phyloP scores from a whole-genome alignment of 2,113 vertebrate species.

The Zeus faber region DNA sequence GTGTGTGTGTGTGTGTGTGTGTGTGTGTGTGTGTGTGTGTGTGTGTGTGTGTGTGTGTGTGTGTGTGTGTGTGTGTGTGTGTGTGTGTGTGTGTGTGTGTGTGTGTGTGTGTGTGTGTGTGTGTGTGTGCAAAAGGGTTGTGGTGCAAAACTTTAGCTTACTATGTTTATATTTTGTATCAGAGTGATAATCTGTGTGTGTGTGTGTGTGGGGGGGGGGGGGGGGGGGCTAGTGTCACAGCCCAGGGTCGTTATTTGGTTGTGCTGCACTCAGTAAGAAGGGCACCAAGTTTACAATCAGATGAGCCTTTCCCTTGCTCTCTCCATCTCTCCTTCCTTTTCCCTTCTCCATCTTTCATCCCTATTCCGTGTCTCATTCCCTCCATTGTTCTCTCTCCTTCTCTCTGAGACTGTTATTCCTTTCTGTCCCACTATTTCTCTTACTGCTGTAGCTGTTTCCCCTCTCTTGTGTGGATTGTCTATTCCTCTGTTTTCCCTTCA shows the following conservation, averaged over 20 bases:
- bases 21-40: background rate
- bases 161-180: conserved; percentile 23
- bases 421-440: background rate
- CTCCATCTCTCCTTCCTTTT: conserved; percentile 5
- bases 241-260: conserved; percentile 47
- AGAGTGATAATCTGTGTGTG: too few relatives aligned
- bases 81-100: conserved; percentile 13
- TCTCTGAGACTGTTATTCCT: conserved; percentile 16
- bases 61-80: conserved; percentile 1
- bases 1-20: background rate
- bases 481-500: background rate
- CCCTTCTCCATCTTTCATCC: background rate
- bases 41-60: conserved; percentile 4
- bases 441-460: background rate
- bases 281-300: conserved; percentile 59
- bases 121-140: conserved; percentile 5
- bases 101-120: conserved; percentile 14
- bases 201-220: too few relatives aligned
- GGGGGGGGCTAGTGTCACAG: conserved; percentile 37
- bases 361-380: background rate
- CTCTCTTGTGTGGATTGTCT: background rate
- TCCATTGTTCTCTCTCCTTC: background rate
- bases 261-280: conserved; percentile 54
- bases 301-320: conserved; percentile 27
- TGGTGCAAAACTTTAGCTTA: background rate